Evolutionary conservation across 1,140 invertebrate species (phyloP).

Genomic region (Drosophila littoralis): DNA sequence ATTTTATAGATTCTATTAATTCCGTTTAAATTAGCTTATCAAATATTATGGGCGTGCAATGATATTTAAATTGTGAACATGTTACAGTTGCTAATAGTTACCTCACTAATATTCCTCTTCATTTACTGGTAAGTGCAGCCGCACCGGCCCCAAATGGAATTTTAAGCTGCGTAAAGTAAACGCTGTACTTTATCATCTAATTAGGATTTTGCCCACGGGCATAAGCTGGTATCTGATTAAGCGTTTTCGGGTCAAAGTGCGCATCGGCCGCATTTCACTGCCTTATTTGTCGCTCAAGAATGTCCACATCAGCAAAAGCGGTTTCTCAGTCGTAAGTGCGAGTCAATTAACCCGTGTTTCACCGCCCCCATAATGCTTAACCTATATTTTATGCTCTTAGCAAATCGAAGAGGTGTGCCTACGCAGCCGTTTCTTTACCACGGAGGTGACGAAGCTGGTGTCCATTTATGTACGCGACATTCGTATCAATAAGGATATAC

Average conservation of each 20-base stretch:
- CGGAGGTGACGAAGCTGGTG: conserved; percentile 94
- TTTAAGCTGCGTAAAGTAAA: conserved; percentile 16
- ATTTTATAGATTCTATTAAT: conserved; percentile 22
- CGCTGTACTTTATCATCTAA: conserved; percentile 30
- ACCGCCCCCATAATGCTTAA: conserved; percentile 14
- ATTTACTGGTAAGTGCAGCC: conserved; percentile 70
- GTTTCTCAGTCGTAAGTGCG: conserved; percentile 87
- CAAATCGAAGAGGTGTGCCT: conserved; percentile 94
- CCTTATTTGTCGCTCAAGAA: conserved; percentile 88
- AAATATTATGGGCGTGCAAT: conserved; percentile 35
- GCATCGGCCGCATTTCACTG: conserved; percentile 88
- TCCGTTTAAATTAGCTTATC: conserved; percentile 11
- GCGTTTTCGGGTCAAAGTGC: conserved; percentile 87
- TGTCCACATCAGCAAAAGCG: conserved; percentile 88
- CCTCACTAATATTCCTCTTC: conserved; percentile 62
- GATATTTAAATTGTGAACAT: conserved; percentile 46
- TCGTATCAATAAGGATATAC: conserved; percentile 92
- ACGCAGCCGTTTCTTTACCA: conserved; percentile 95
- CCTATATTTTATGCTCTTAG: conserved; percentile 85
- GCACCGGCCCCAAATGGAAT: conserved; percentile 15
- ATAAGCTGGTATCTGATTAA: conserved; percentile 88
- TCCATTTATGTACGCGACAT: conserved; percentile 93
- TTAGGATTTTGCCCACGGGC: conserved; percentile 88
- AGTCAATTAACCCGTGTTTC: conserved; percentile 8
- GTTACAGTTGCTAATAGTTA: conserved; percentile 69